Percentiles rank a stretch among this genome's conserved stretches.
Evolutionary conservation across 1,140 invertebrate genomes (phyloP).

Genomic region (Bradysia coprophila): DNA sequence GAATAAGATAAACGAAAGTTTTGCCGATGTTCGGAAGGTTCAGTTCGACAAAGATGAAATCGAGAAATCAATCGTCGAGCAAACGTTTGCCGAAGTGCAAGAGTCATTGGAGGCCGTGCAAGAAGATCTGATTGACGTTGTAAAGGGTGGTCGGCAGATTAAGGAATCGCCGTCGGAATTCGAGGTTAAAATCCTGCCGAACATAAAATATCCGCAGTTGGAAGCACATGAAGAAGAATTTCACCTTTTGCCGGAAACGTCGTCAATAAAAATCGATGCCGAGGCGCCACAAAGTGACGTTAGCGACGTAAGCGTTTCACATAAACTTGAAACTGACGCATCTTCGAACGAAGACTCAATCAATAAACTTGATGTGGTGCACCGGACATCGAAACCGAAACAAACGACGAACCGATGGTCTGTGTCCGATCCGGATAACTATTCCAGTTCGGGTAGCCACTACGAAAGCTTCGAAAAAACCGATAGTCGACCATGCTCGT

Average conservation of each 20-base stretch:
- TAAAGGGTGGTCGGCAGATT: slow-evolving; percentile 25
- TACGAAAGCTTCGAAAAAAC: slow-evolving; percentile 76
- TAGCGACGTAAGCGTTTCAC: slow-evolving; percentile 13
- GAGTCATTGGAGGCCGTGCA: slow-evolving; percentile 43
- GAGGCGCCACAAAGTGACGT: slow-evolving; percentile 20
- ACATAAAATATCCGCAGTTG: slow-evolving; percentile 6
- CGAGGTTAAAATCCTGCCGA: slow-evolving; percentile 33
- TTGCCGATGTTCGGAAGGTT: not conserved
- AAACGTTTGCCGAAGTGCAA: slow-evolving; percentile 48
- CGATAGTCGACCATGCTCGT: slow-evolving; percentile 65
- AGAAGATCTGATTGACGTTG: slow-evolving; percentile 33
- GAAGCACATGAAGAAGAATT: slow-evolving; percentile 8
- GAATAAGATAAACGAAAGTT: not conserved
- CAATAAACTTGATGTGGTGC: slow-evolving; percentile 24
- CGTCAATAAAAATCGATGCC: slow-evolving; percentile 18
- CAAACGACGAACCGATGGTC: slow-evolving; percentile 36
- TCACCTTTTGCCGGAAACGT: not conserved
- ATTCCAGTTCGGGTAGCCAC: slow-evolving; percentile 72
- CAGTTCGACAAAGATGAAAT: not conserved
- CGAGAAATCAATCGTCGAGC: slow-evolving; percentile 19
- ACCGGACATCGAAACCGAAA: slow-evolving; percentile 31
- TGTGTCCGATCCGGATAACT: slow-evolving; percentile 46
- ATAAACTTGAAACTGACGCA: slow-evolving; percentile 7
- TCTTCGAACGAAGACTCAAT: slow-evolving; percentile 12
- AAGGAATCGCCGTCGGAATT: slow-evolving; percentile 55